These are phyloP conservation scores for Turritopsis rubra DNA, from an alignment of 30 jellyfish, hydroid and myxozoan species.

Conservation along the genomic window DNA sequence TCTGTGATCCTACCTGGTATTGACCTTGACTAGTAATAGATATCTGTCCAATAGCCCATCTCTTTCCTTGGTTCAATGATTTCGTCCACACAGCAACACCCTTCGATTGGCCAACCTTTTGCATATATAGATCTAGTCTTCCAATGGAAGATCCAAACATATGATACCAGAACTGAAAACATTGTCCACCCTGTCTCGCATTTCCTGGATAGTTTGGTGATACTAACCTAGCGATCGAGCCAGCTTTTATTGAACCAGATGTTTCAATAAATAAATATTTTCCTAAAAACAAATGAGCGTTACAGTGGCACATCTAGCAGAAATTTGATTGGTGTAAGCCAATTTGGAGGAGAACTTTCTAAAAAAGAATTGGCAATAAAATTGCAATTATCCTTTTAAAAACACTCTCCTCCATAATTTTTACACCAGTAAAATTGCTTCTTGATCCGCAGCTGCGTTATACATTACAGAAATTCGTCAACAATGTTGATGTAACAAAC, in stretches of 20 bases:
- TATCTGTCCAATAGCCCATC: conserved; percentile 82
- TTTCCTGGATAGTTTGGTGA: conserved; percentile 79
- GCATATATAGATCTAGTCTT: conserved; percentile 37
- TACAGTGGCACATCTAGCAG: neutral
- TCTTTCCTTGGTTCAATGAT: conserved; percentile 65
- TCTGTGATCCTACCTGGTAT: conserved; percentile 30
- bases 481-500: too few species aligned
- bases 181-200: conserved; percentile 66
- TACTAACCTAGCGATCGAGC: conserved; percentile 55
- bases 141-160: conserved; percentile 88
- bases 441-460: too few species aligned
- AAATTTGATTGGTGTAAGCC: neutral
- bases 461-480: too few species aligned
- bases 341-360: too few species aligned
- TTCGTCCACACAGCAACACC: conserved; percentile 47
- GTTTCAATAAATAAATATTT: conserved; percentile 81
- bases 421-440: too few species aligned
- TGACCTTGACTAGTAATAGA: conserved; percentile 40
- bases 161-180: conserved; percentile 93
- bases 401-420: too few species aligned
- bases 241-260: conserved; percentile 45
- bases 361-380: too few species aligned
- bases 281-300: conserved; percentile 43
- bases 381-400: too few species aligned
- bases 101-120: conserved; percentile 27